These are phyloP conservation scores for Orussus abietinus DNA, from an alignment of 1,140 invertebrate genomes.

Conservation along the genomic window DNA sequence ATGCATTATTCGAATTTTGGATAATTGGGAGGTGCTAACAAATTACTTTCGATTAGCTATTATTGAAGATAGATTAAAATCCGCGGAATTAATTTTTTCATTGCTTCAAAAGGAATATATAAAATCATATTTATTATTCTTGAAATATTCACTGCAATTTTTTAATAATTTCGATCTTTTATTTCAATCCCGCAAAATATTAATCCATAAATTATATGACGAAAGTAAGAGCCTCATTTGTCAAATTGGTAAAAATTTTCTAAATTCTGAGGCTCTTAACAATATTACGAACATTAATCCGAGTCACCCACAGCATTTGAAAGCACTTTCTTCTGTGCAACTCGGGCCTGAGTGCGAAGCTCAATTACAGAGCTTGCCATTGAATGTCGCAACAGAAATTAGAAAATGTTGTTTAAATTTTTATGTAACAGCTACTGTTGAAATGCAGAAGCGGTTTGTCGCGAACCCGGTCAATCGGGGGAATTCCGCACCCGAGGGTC, in stretches of 20 bases:
- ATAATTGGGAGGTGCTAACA: constrained; percentile 11
- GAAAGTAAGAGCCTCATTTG: constrained; percentile 4
- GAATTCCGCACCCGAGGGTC: no score
- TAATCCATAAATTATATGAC: constrained; percentile 7
- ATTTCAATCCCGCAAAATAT: constrained; percentile 9
- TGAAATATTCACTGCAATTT: constrained; percentile 10
- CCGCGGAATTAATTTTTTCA: constrained; percentile 4
- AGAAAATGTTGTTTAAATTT: constrained; percentile 9
- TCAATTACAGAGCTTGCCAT: background rate
- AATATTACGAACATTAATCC: background rate
- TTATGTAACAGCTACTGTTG: constrained; percentile 3
- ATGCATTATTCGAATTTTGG: constrained; percentile 7
- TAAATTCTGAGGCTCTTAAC: background rate
- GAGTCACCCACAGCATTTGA: background rate
- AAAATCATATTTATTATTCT: constrained; percentile 10
- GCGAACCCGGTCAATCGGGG: no score
- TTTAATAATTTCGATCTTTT: constrained; percentile 12
- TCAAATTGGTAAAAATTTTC: constrained; percentile 4
- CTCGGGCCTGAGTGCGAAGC: background rate
- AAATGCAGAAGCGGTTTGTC: no score
- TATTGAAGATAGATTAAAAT: constrained; percentile 5
- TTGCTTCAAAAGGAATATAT: constrained; percentile 1
- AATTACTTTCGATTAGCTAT: constrained; percentile 1
- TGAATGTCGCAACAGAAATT: no score
- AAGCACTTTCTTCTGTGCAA: background rate